Percentiles rank a stretch among this genome's conserved stretches.
These are phyloP conservation scores for Dascyllus trimaculatus DNA, from an alignment of 2,113 vertebrate species.

Conservation along the genomic window DNA sequence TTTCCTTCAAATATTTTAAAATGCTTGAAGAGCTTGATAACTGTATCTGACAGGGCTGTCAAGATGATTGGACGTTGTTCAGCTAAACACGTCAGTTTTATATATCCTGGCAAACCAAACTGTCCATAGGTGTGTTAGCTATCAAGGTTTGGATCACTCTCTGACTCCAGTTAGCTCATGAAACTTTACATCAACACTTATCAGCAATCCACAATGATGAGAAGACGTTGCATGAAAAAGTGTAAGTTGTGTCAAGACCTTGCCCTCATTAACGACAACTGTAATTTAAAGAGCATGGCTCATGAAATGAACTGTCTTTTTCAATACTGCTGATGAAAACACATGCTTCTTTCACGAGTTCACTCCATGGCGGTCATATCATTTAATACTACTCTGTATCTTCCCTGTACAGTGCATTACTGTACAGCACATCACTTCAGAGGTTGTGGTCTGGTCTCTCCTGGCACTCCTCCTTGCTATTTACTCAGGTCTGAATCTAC, in stretches of 20 bases:
- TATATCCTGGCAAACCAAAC: constrained; percentile 29
- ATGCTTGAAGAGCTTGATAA: constrained; percentile 15
- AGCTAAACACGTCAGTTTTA: not conserved
- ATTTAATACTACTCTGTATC: constrained; percentile 39
- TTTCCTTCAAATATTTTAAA: constrained; percentile 17
- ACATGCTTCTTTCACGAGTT: constrained; percentile 66
- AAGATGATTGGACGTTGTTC: not conserved
- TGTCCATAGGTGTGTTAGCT: constrained; percentile 49
- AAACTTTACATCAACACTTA: constrained; percentile 32
- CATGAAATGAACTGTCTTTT: constrained; percentile 24
- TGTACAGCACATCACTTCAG: constrained; percentile 56
- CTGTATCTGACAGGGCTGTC: constrained; percentile 23
- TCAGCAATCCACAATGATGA: constrained; percentile 16
- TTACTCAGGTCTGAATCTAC: constrained; percentile 72
- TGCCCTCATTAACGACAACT: constrained; percentile 12
- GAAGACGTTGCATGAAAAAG: constrained; percentile 24
- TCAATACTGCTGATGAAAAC: constrained; percentile 45
- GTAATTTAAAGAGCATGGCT: constrained; percentile 27
- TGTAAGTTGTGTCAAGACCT: constrained; percentile 38
- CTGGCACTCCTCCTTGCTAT: constrained; percentile 50
- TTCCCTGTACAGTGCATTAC: constrained; percentile 52
- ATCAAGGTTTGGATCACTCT: constrained; percentile 37
- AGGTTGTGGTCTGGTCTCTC: constrained; percentile 60
- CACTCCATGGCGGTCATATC: constrained; percentile 43
- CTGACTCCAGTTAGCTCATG: constrained; percentile 18